A percentile compares a stretch with the other conserved stretches of the same genome.
These are phyloP conservation scores for Venustaconcha ellipsiformis DNA, from an alignment of 1,140 invertebrate genomes.

Conservation along the genomic window DNA sequence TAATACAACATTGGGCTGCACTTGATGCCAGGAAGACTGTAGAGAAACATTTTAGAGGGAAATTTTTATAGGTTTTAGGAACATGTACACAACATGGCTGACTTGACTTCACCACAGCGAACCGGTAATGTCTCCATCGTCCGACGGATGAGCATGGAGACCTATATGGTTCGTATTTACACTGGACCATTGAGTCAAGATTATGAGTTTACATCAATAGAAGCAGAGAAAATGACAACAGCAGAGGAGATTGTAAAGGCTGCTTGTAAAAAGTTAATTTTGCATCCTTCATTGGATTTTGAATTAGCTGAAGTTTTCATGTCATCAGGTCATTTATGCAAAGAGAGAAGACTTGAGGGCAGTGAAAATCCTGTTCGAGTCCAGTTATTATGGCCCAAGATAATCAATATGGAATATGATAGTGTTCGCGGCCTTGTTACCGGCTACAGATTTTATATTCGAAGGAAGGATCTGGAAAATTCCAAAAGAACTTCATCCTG, in stretches of 20 bases:
- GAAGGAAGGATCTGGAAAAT: constrained; percentile 60
- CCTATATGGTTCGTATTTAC: constrained; percentile 82
- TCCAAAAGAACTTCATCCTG: constrained; percentile 71
- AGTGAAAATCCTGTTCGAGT: constrained; percentile 91
- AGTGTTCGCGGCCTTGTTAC: constrained; percentile 76
- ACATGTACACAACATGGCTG: no score
- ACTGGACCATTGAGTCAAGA: constrained; percentile 89
- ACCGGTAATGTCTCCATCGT: constrained; percentile 40
- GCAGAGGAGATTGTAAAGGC: constrained; percentile 90
- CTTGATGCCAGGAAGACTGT: no score
- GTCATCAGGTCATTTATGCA: constrained; percentile 83
- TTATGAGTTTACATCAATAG: constrained; percentile 90
- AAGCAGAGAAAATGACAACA: constrained; percentile 91
- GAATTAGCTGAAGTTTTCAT: constrained; percentile 92
- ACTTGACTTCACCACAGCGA: no score
- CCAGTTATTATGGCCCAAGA: constrained; percentile 93
- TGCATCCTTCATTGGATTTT: constrained; percentile 80
- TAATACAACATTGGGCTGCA: no score
- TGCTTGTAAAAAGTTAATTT: constrained; percentile 82
- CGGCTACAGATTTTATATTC: constrained; percentile 67
- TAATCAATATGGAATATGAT: constrained; percentile 49
- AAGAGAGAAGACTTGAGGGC: constrained; percentile 88
- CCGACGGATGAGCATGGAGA: constrained; percentile 61
- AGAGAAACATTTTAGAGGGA: no score
- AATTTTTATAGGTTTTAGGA: no score